Percentiles rank a stretch among this genome's conserved stretches.
Evolutionary conservation across 92 coral and sea anemone genomes (phyloP).

Genomic region (Paragorgia papillata): DNA sequence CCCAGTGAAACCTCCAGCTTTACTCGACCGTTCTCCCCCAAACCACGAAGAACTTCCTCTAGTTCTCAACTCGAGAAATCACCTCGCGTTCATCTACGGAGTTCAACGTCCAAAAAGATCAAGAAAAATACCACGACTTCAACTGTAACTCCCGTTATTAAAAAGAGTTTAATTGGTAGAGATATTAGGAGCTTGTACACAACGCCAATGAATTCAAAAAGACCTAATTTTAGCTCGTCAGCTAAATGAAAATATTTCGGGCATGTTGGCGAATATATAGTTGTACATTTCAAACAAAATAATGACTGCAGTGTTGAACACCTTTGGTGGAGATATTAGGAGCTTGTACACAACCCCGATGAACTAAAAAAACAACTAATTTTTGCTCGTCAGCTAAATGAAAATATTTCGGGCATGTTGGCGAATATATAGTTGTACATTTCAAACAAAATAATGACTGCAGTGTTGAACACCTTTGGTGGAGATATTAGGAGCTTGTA

Average conservation of each 20-base stretch:
- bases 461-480: background rate
- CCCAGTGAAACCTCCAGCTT: slow-evolving; percentile 11
- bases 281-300: background rate
- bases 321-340: slow-evolving; percentile 25
- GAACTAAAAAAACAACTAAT: slow-evolving; percentile 15
- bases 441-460: background rate
- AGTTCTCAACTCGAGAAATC: slow-evolving; percentile 40
- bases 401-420: background rate
- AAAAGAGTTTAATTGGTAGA: slow-evolving; percentile 25
- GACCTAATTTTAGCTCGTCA: background rate
- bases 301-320: background rate
- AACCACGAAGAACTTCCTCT: slow-evolving; percentile 27
- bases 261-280: background rate
- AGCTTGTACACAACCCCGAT: slow-evolving; percentile 22
- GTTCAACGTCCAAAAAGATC: slow-evolving; percentile 1
- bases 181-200: slow-evolving; percentile 31
- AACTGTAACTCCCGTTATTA: slow-evolving; percentile 23
- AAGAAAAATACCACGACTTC: background rate
- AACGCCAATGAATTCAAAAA: slow-evolving; percentile 24
- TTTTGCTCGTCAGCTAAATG: background rate
- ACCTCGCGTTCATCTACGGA: background rate
- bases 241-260: background rate
- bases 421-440: background rate
- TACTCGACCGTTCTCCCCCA: background rate
- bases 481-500: slow-evolving; percentile 30